phyloP scores from a whole-genome alignment of 2,113 vertebrate genomes.

The Oophaga pumilio region DNA sequence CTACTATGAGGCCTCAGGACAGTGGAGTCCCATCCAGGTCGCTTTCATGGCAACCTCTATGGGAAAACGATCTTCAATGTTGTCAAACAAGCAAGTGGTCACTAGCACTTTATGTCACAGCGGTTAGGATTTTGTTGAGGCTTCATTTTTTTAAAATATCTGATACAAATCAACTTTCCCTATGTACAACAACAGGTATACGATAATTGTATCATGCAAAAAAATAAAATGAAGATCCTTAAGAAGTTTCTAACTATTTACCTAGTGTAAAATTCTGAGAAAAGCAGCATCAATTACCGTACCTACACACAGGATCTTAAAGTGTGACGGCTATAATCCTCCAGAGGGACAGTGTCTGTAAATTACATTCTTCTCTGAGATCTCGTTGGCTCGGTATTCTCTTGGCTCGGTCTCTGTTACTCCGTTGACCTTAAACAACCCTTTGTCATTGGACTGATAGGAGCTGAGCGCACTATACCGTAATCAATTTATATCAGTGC shows the following conservation, averaged over 20 bases:
- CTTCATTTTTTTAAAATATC: too few species aligned
- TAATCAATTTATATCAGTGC: background rate
- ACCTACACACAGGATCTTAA: slow-evolving; percentile 13
- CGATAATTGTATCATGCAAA: background rate
- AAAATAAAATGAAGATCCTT: background rate
- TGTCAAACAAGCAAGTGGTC: too few species aligned
- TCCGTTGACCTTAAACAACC: slow-evolving; percentile 28
- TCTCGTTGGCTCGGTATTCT: background rate
- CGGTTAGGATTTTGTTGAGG: too few species aligned
- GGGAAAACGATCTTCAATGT: too few species aligned
- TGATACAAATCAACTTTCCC: too few species aligned
- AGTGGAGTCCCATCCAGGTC: too few species aligned
- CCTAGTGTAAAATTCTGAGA: background rate
- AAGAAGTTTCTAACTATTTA: background rate
- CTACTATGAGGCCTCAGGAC: too few species aligned
- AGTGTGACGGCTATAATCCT: background rate
- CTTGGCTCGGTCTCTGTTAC: background rate
- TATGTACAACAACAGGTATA: too few species aligned
- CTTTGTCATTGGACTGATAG: slow-evolving; percentile 8
- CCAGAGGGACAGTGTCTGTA: background rate
- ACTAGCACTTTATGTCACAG: too few species aligned
- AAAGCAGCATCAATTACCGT: slow-evolving; percentile 13
- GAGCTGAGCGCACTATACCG: background rate
- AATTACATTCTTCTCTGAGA: slow-evolving; percentile 21
- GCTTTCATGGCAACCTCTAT: too few species aligned